Evolutionary conservation across 2,888 invertebrate genomes (phyloP).

Genomic region (Psylliodes chrysocephalus): DNA sequence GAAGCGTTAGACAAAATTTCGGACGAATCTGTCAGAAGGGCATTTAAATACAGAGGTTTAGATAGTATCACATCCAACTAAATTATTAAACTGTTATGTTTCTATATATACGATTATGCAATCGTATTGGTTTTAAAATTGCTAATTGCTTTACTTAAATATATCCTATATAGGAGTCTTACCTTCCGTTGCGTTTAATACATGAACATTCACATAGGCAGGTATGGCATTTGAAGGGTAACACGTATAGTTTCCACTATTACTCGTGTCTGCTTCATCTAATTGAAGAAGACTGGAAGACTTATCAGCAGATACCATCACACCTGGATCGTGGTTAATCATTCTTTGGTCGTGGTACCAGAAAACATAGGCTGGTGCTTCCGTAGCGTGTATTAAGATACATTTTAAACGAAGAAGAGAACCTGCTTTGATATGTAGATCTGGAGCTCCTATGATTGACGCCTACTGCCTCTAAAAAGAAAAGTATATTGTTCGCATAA

Average conservation of each 20-base stretch:
- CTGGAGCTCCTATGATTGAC: constrained; percentile 70
- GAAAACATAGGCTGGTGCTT: constrained; percentile 69
- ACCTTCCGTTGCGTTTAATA: constrained; percentile 72
- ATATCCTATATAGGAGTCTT: constrained; percentile 18
- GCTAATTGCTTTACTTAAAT: too few species aligned
- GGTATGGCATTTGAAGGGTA: constrained; percentile 74
- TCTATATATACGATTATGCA: too few species aligned
- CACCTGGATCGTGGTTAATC: constrained; percentile 71
- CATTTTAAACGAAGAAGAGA: constrained; percentile 69
- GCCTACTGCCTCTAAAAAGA: constrained; percentile 67
- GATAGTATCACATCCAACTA: too few species aligned
- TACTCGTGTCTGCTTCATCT: constrained; percentile 69
- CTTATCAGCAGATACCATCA: constrained; percentile 65
- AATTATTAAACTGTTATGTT: too few species aligned
- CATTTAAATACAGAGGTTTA: too few species aligned
- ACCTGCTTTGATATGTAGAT: constrained; percentile 70
- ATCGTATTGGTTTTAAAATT: too few species aligned
- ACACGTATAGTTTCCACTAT: constrained; percentile 78
- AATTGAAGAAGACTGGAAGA: constrained; percentile 75
- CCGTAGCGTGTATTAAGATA: constrained; percentile 67
- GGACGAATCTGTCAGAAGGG: too few species aligned
- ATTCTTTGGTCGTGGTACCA: constrained; percentile 71
- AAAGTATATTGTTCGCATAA: too few species aligned
- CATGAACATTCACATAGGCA: constrained; percentile 74
- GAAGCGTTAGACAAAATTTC: too few species aligned